Base-by-base conservation (phyloP, 2,888 invertebrate species). In the Trissonchulus sp. region DNA sequence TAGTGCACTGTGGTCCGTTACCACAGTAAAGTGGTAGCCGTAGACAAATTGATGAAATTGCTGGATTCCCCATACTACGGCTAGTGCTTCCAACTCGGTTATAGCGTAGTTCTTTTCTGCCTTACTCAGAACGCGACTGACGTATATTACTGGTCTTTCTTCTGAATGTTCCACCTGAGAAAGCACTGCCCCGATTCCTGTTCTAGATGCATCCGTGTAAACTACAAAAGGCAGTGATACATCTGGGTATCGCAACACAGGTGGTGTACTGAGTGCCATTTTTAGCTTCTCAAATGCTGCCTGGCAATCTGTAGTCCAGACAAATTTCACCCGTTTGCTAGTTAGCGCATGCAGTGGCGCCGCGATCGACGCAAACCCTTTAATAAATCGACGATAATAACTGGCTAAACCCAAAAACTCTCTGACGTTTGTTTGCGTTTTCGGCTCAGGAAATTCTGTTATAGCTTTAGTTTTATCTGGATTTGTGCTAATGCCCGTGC, bases 301-400 rank as follows among this genome's bases (percentile, higher is more conserved):
- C 30, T 65, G 15, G 65, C 65, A 65, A 18, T 8, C 8, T 15
- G 34, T 8, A 18, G 65, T 65, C 65, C 65, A 65, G 3, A 15
- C 65, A 34, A 65, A 65, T 18, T 15, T 8, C 8, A 28, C 65
- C 8, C n/a, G 3, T 28, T 65, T 65, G 8, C 65, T 15, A 8
- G 31, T 28, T 18, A 18, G 65, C 65, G 15, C 31, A 34, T 65
- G 30, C 3, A 65, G 65, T 15, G 65, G 65, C 34, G 30, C 8
- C 8, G 65, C 65, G 65, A 65, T 65, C 8, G 30, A 28, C n/a
- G 65, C 30, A 28, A 65, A 65, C 3, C n/a, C 34, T 34, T 15
- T 28, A 31, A 65, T 65, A 28, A 65, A 65, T 65, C 34, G 30
- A 34, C 65, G 30, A 28, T 65, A 65, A 65, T 65, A 65, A 28